Percentiles rank a stretch among this genome's conserved stretches.
These are phyloP conservation scores for Agrochola macilenta DNA, from an alignment of 2,888 invertebrate species.

Conservation along the genomic window DNA sequence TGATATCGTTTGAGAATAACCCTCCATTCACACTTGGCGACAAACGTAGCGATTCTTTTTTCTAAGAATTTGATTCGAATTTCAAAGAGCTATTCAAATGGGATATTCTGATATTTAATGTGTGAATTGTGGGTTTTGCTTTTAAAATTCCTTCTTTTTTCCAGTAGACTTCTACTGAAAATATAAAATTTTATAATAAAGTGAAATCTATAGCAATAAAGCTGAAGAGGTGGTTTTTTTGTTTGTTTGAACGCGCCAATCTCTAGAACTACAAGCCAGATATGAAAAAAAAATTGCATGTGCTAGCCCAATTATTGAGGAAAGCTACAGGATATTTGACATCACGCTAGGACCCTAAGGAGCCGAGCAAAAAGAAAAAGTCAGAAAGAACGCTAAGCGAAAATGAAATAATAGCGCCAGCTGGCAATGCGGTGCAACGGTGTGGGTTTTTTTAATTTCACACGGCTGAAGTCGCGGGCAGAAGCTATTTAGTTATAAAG, in stretches of 20 bases:
- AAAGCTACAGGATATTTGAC: not conserved
- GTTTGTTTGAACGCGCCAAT: no score
- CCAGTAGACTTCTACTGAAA: not conserved
- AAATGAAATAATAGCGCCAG: not conserved
- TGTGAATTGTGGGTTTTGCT: not conserved
- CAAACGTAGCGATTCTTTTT: not conserved
- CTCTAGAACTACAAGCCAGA: no score
- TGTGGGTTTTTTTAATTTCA: not conserved
- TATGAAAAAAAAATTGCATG: no score
- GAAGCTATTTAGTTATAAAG: no score
- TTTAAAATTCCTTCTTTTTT: not conserved
- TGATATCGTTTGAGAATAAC: slow-evolving; percentile 10
- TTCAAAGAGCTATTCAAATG: slow-evolving; percentile 1
- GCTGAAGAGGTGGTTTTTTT: no score
- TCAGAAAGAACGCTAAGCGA: no score
- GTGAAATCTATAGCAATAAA: no score
- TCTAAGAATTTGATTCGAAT: not conserved
- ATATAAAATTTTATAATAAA: not conserved
- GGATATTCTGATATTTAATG: not conserved
- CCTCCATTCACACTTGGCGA: slow-evolving; percentile 2
- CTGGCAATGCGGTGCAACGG: no score
- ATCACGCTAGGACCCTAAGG: not conserved
- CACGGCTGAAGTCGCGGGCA: no score
- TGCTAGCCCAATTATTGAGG: no score
- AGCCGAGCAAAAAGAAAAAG: not conserved